Evolutionary conservation across 2,797 vertebrate genomes (phyloP).

Genomic region (Eremophila alpestris): DNA sequence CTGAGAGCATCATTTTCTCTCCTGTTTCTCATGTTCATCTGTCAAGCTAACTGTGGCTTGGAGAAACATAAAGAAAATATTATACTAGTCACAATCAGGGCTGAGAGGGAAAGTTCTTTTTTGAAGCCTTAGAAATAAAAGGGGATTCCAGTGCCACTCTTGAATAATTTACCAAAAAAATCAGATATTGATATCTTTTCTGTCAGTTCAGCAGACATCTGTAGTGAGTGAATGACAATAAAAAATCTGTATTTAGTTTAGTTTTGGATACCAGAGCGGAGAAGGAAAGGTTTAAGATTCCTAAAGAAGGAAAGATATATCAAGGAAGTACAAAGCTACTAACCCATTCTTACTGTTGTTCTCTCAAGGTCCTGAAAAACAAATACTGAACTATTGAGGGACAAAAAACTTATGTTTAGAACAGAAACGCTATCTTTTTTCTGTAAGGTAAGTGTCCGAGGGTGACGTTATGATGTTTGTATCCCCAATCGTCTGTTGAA

Average conservation of each 20-base stretch:
- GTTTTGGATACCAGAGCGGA: not conserved
- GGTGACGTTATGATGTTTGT: no score
- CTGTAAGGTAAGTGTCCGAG: not conserved
- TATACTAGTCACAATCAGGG: not conserved
- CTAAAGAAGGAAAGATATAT: not conserved
- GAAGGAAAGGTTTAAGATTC: not conserved
- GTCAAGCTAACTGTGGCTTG: not conserved
- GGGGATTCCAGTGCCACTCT: not conserved
- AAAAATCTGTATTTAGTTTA: not conserved
- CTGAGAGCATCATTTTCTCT: not conserved
- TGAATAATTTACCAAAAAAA: not conserved
- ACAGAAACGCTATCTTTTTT: not conserved
- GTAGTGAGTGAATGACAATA: not conserved
- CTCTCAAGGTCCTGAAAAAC: not conserved
- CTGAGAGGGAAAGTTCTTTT: not conserved
- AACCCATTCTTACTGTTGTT: not conserved
- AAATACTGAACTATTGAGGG: not conserved
- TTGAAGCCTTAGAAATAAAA: not conserved
- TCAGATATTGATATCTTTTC: not conserved
- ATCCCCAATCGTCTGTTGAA: no score
- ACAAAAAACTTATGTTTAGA: not conserved
- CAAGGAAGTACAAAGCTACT: not conserved
- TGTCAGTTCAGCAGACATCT: not conserved
- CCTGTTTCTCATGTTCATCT: not conserved
- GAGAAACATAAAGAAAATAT: conserved; percentile 50